Percentiles rank a stretch among this genome's conserved stretches.
phyloP scores from a whole-genome alignment of 2,797 vertebrate genomes.

The Mustela erminea region DNA sequence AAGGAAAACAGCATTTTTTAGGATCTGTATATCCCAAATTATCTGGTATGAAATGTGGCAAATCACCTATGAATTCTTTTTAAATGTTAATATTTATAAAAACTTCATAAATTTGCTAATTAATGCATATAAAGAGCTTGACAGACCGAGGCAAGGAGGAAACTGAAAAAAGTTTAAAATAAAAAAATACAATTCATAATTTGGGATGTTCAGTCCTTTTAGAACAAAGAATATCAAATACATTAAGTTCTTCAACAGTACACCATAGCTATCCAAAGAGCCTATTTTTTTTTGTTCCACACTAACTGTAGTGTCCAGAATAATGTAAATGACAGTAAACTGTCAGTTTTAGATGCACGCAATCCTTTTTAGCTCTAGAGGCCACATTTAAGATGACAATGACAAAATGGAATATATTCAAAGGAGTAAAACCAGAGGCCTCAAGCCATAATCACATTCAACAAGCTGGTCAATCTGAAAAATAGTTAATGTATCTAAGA shows the following conservation, averaged over 20 bases:
- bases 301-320: neutral
- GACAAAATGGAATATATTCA: slow-evolving; percentile 3
- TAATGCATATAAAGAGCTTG: neutral
- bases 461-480: neutral
- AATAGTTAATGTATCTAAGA: neutral
- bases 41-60: neutral
- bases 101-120: slow-evolving; percentile 43
- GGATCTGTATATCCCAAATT: neutral
- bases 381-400: neutral
- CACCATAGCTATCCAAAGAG: neutral
- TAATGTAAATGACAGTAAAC: slow-evolving; percentile 30
- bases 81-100: slow-evolving; percentile 18
- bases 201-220: neutral
- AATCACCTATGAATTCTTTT: neutral
- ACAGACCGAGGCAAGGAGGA: neutral
- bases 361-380: neutral
- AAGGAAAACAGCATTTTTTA: neutral
- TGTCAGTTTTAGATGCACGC: neutral
- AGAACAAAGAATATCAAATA: slow-evolving; percentile 43
- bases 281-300: neutral
- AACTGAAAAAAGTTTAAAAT: neutral
- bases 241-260: neutral
- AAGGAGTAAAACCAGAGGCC: neutral
- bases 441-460: neutral
- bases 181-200: neutral